These are phyloP conservation scores for Caenorhabditis drosophilae DNA, from an alignment of 2,888 invertebrate genomes.

Conservation along the genomic window DNA sequence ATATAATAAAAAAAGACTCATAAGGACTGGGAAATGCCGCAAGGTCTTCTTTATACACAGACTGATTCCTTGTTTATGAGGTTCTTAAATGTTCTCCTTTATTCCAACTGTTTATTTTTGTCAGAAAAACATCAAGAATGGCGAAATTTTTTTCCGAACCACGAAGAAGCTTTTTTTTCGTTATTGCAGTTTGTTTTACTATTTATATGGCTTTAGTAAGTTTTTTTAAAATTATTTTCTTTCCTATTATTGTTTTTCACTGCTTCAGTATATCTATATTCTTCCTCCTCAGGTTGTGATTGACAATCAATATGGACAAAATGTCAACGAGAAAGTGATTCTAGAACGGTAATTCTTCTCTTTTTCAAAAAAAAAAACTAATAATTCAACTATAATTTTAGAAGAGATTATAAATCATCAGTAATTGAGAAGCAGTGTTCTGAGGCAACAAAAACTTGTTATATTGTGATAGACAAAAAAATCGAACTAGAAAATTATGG, in stretches of 20 bases:
- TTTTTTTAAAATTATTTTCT: not conserved
- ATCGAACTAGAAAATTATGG: constrained; percentile 21
- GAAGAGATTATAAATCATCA: constrained; percentile 1
- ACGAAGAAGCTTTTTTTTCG: constrained; percentile 8
- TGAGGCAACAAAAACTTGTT: constrained; percentile 20
- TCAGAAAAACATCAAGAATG: not conserved
- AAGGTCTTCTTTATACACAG: constrained; percentile 26
- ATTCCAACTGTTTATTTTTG: not conserved
- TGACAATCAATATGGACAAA: constrained; percentile 32
- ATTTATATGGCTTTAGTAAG: constrained; percentile 18
- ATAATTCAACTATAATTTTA: constrained; percentile 1
- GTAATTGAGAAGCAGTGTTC: constrained; percentile 21
- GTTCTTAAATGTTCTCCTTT: not conserved
- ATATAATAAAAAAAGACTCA: too few species aligned
- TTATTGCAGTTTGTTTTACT: constrained; percentile 13
- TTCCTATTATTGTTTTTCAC: constrained; percentile 3
- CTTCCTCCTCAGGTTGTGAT: constrained; percentile 13
- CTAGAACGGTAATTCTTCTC: constrained; percentile 8
- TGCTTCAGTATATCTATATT: constrained; percentile 34
- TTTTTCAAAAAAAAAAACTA: constrained; percentile 3
- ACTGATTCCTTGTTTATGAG: constrained; percentile 17
- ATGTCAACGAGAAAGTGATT: constrained; percentile 18
- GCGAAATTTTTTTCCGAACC: not conserved
- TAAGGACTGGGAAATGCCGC: constrained; percentile 32
- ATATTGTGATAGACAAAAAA: constrained; percentile 25